Evolutionary conservation across 30 jellyfish, hydroid and myxozoan genomes (phyloP), one percentile per base, ranked within the genome.

Genomic region (Chironex yamaguchii): DNA sequence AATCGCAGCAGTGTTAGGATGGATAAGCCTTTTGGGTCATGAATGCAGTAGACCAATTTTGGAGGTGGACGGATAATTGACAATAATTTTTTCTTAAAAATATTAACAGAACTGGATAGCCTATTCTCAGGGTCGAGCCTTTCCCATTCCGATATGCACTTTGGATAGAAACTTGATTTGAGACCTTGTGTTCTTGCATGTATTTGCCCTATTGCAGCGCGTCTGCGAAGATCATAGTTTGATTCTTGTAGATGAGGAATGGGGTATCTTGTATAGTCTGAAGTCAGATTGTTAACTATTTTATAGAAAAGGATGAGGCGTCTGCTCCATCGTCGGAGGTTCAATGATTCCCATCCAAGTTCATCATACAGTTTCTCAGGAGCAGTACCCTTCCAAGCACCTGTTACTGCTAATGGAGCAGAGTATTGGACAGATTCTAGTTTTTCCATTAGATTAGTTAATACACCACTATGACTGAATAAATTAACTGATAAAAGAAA

Each of bases 261-360:
- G 24, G 89, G 89, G 27, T 2, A 34, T 2, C 36, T 51, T 79
- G 78, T 76, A 79, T 51, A 76, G 11, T 52, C 78, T 12, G 89
- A 67, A 21, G 79, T 76, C 22, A 51, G 62, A 23, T 52, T 25
- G 33, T 76, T 52, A 9, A 33, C 32, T 34, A 2, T 36, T 34
- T 58, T 3, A 52, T 21, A 34, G 42, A 79, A 79, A 0, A 76
- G 76, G 49, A 53, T 49, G 42, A 52, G 79, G 29, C 67, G 80
- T 52, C 89, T 76, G 49, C 80, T 76, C 89, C 89, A 76, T 51
- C 80, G 79, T 4, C 80, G 80, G 79, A 51, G 66, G 79, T 53
- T 29, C 28, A 53, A 68, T 29, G 89, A 76, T 68, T 76, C 89
- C 89, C 80, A 76, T 48, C 79, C 89, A 53, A 76, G 89, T 79